Evolutionary conservation across 2,888 invertebrate species (phyloP).

Genomic region (Abscondita cerata): DNA sequence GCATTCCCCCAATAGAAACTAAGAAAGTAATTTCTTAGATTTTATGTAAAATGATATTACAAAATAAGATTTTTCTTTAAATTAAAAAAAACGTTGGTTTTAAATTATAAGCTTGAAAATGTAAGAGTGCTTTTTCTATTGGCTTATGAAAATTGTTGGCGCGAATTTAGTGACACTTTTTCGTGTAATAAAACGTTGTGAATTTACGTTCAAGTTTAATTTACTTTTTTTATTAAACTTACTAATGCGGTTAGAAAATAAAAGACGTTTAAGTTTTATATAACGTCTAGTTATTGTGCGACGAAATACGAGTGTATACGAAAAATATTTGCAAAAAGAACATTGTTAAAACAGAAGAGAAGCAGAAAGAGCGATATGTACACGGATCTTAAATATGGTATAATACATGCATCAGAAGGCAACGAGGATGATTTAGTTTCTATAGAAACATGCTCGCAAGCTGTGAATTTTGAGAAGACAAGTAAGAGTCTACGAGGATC

Average conservation of each 20-base stretch:
- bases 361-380: slow-evolving; percentile 24
- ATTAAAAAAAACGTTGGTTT: too few species aligned
- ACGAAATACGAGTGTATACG: neutral
- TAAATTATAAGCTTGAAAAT: too few species aligned
- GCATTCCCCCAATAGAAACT: too few species aligned
- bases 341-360: slow-evolving; percentile 15
- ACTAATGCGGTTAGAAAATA: too few species aligned
- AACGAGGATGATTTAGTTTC: slow-evolving; percentile 46
- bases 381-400: slow-evolving; percentile 41
- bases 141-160: too few species aligned
- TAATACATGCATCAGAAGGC: slow-evolving; percentile 43
- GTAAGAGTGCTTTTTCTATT: too few species aligned
- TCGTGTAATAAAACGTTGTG: neutral
- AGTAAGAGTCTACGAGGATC: slow-evolving; percentile 39
- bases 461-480: slow-evolving; percentile 51
- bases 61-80: too few species aligned
- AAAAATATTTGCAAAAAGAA: slow-evolving; percentile 12
- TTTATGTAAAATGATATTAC: too few species aligned
- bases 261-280: too few species aligned
- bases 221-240: slow-evolving; percentile 7
- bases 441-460: slow-evolving; percentile 47
- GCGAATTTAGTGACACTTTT: neutral
- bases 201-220: slow-evolving; percentile 3
- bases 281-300: slow-evolving; percentile 1
- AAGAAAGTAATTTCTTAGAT: too few species aligned